Evolutionary conservation across 2,888 invertebrate genomes (phyloP).

Genomic region (Sarcophaga rosellei): DNA sequence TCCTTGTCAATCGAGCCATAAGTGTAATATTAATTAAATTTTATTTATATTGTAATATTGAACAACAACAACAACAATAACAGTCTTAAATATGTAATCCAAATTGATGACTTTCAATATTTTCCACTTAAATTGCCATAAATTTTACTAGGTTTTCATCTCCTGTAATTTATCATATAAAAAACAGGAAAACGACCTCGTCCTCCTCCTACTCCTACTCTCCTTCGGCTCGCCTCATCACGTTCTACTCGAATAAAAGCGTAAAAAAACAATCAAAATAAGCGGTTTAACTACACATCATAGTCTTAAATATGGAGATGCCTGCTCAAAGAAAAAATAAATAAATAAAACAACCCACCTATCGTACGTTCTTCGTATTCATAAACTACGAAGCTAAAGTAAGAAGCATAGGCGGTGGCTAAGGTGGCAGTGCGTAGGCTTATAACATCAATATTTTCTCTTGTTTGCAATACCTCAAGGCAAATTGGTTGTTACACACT

Average conservation of each 20-base stretch:
- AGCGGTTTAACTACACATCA: slow-evolving; percentile 66
- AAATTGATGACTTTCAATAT: slow-evolving; percentile 65
- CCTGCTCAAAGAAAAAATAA: not conserved
- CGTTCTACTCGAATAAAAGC: not conserved
- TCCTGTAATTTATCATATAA: slow-evolving; percentile 60
- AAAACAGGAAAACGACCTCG: slow-evolving; percentile 22
- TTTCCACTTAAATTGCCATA: slow-evolving; percentile 55
- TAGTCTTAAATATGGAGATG: slow-evolving; percentile 23
- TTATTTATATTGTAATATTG: not conserved
- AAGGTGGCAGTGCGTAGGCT: slow-evolving; percentile 33
- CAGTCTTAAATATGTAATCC: not conserved
- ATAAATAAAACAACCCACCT: slow-evolving; percentile 58
- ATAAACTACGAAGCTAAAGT: not conserved
- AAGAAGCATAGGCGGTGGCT: not conserved
- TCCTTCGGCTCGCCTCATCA: not conserved
- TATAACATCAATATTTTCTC: slow-evolving; percentile 59
- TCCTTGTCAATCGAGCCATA: too few species aligned
- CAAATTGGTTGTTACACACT: slow-evolving; percentile 46
- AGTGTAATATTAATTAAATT: not conserved
- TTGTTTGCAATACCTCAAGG: slow-evolving; percentile 60
- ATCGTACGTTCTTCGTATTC: not conserved
- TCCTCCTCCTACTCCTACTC: slow-evolving; percentile 32
- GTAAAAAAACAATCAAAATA: slow-evolving; percentile 64
- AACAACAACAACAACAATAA: too few species aligned
- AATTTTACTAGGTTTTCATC: slow-evolving; percentile 30